Percentiles rank a stretch among this genome's conserved stretches.
These are phyloP conservation scores for Andrena fulva DNA, from an alignment of 2,888 invertebrate genomes.

Conservation along the genomic window DNA sequence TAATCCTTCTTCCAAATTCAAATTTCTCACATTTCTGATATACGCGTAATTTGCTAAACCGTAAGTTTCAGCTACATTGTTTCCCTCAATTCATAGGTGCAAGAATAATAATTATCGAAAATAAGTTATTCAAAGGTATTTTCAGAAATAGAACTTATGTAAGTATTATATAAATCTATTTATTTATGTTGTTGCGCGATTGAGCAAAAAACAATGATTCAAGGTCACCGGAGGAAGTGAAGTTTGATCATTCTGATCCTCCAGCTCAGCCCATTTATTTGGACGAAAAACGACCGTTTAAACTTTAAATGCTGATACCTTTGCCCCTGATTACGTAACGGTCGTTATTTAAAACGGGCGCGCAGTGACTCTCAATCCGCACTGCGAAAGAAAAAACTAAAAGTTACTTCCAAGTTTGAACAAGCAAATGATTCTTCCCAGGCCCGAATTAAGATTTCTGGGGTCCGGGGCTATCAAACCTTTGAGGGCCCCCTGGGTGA, in stretches of 20 bases:
- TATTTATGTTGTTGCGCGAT: not conserved
- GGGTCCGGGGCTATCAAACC: no score
- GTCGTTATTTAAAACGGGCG: not conserved
- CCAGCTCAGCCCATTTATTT: not conserved
- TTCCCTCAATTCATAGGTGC: no score
- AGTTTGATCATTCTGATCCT: not conserved
- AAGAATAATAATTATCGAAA: no score
- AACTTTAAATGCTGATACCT: not conserved
- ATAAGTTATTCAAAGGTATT: no score
- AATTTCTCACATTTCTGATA: not conserved
- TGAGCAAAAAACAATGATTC: not conserved
- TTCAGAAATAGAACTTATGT: not conserved
- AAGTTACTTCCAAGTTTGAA: no score
- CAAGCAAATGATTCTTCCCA: no score
- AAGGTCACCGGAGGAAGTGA: not conserved
- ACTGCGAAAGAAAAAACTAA: not conserved
- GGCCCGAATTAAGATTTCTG: no score
- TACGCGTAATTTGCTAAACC: no score
- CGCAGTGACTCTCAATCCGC: not conserved
- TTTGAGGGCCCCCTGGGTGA: no score
- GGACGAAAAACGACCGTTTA: not conserved
- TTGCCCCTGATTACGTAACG: constrained; percentile 3
- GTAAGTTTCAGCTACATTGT: no score
- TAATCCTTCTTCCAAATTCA: not conserved
- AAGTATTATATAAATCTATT: constrained; percentile 9